Percentiles rank a stretch among this genome's conserved stretches.
phyloP scores from a whole-genome alignment of 2,797 vertebrate species.

The Notamacropus eugenii region DNA sequence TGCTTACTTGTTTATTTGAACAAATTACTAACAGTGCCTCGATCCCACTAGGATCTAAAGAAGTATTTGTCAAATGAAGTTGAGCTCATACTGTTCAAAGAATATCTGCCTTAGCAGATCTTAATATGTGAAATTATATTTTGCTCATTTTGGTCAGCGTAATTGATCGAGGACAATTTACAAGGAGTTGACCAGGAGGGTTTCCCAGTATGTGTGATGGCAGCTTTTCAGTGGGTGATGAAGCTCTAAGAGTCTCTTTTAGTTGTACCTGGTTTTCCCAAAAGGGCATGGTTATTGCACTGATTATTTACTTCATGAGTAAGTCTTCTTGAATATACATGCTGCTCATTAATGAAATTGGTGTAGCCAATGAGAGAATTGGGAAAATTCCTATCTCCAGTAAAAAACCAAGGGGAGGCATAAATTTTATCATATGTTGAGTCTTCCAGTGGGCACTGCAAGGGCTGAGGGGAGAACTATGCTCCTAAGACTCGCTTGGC shows the following conservation, averaged over 20 bases:
- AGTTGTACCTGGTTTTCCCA: neutral
- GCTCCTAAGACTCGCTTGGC: neutral
- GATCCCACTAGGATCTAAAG: neutral
- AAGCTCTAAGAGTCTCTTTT: neutral
- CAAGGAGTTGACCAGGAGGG: neutral
- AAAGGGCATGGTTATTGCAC: too few species aligned
- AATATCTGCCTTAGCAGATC: neutral
- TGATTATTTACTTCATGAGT: too few species aligned
- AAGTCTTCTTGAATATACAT: too few species aligned
- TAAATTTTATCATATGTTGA: too few species aligned
- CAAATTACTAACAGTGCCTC: neutral
- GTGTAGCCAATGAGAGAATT: too few species aligned
- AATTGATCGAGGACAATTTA: neutral
- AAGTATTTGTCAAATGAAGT: neutral
- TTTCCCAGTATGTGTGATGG: neutral
- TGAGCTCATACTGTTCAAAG: neutral
- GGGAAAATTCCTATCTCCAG: too few species aligned
- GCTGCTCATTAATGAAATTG: too few species aligned
- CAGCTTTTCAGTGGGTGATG: neutral
- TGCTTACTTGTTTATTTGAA: neutral
- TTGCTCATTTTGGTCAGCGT: neutral
- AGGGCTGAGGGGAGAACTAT: neutral
- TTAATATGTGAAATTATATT: neutral
- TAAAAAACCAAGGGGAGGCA: too few species aligned
- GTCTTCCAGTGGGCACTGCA: neutral